Conservation (phyloP, 2,888 invertebrate genomes). For the Ligdia adustata region DNA sequence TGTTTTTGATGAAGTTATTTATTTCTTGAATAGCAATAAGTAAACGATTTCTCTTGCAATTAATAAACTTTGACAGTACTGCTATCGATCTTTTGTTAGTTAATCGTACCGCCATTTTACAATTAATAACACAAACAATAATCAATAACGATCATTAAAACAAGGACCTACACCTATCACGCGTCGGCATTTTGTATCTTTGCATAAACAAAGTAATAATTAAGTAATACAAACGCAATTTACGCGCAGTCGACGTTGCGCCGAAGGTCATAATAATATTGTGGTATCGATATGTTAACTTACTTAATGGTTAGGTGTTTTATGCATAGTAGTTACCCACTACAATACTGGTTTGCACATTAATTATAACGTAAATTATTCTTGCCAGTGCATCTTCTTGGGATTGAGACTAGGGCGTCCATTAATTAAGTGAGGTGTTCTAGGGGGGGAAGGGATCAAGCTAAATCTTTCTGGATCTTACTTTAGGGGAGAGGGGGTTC, state of each 20-base stretch:
- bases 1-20: too few species aligned
- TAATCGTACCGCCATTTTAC: conserved; percentile 6
- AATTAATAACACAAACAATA: conserved; percentile 18
- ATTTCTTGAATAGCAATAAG: background rate
- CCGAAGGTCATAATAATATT: conserved; percentile 22
- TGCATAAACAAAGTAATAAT: conserved; percentile 32
- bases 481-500: too few species aligned
- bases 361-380: too few species aligned
- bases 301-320: conserved; percentile 4
- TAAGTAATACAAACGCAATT: conserved; percentile 27
- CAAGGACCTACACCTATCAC: conserved; percentile 8
- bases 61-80: conserved; percentile 6
- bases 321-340: too few species aligned
- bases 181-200: conserved; percentile 25
- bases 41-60: too few species aligned
- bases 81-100: conserved; percentile 6
- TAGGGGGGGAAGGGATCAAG: too few species aligned
- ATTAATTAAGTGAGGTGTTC: too few species aligned
- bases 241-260: conserved; percentile 14
- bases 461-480: too few species aligned
- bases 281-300: conserved; percentile 6
- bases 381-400: too few species aligned
- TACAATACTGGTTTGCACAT: conserved; percentile 11
- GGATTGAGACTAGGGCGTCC: too few species aligned
- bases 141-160: conserved; percentile 21